Conservation (phyloP, 1,140 invertebrate genomes). For the Danaus melanippus region DNA sequence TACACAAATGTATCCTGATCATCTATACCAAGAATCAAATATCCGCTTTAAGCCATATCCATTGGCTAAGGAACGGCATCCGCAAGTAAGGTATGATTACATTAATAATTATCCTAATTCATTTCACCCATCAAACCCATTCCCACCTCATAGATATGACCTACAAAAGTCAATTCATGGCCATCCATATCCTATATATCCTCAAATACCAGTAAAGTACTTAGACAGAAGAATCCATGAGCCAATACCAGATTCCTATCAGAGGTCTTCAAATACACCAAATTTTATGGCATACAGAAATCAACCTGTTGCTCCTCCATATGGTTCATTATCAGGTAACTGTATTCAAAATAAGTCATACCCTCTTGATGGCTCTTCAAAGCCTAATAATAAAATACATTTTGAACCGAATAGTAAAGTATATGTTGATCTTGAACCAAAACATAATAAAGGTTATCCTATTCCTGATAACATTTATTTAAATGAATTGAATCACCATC, state of each 20-base stretch:
- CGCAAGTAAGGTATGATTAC: conserved; percentile 63
- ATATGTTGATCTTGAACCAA: conserved; percentile 52
- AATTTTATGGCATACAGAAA: conserved; percentile 48
- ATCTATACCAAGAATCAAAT: conserved; percentile 50
- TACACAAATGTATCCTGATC: conserved; percentile 42
- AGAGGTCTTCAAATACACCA: conserved; percentile 39
- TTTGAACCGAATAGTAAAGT: conserved; percentile 51
- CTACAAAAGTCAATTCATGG: conserved; percentile 42
- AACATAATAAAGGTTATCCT: conserved; percentile 39
- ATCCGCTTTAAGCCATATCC: conserved; percentile 63
- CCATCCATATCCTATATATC: conserved; percentile 52
- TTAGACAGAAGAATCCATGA: conserved; percentile 49
- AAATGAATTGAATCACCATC: conserved; percentile 41
- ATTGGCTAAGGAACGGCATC: conserved; percentile 46
- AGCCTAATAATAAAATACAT: conserved; percentile 47
- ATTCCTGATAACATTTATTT: conserved; percentile 44
- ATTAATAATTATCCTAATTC: conserved; percentile 50
- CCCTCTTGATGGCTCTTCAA: conserved; percentile 35
- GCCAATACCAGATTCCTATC: conserved; percentile 47
- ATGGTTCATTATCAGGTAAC: conserved; percentile 45
- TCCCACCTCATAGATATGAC: conserved; percentile 54
- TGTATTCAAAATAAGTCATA: conserved; percentile 50
- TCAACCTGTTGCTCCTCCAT: conserved; percentile 45
- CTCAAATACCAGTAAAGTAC: conserved; percentile 55
- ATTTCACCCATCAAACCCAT: conserved; percentile 42